Base-by-base conservation (phyloP, 2,888 invertebrate genomes). In the Geophilus truncorum region DNA sequence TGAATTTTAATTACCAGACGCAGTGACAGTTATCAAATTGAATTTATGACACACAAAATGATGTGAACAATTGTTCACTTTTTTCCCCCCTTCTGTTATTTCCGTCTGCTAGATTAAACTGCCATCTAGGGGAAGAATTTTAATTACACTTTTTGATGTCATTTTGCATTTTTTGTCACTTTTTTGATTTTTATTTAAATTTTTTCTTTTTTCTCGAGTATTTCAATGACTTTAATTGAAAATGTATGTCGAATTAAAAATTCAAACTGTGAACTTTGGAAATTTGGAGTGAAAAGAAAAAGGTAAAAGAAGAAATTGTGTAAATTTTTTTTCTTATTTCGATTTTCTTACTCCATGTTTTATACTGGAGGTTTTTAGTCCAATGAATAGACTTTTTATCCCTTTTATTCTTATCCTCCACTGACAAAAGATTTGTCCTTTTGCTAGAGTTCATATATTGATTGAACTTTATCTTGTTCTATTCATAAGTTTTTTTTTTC, bases 401-500 rank as follows among this genome's bases (percentile, higher is more conserved):
- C 23, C 10, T 57, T 57, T 57, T 57, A 57, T 57, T 57, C 57
- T 23, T 57, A 57, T 57, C 23, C 70, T 25, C 9, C 12, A 70
- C 28, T 70, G 23, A 70, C 70, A 70, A 70, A 70, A 70, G 70
- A 70, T 70, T 70, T 70, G 70, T 70, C 70, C 70, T 23, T 28
- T 25, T 70, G 25, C 70, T 70, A 70, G 70, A 70, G 70, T 70
- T 70, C 70, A 70, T 70, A 28, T 70, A 70, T 70, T 70, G 70
- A 70, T 70, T 70, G 70, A 70, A 70, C 28, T 70, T 70, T 70
- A 70, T 70, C 70, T 70, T 70, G 70, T 70, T 70, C 70, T 70
- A 70, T 70, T 70, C 70, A 70, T 70, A 70, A 70, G 28, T 70
- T 70, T 5, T 70, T 70, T 70, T 62, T 23, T 23, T 25, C 62